Percentiles rank a stretch among this genome's conserved stretches.
These are phyloP conservation scores for Caenorhabditis briggsae DNA, from an alignment of 1,140 invertebrate genomes.

Conservation along the genomic window DNA sequence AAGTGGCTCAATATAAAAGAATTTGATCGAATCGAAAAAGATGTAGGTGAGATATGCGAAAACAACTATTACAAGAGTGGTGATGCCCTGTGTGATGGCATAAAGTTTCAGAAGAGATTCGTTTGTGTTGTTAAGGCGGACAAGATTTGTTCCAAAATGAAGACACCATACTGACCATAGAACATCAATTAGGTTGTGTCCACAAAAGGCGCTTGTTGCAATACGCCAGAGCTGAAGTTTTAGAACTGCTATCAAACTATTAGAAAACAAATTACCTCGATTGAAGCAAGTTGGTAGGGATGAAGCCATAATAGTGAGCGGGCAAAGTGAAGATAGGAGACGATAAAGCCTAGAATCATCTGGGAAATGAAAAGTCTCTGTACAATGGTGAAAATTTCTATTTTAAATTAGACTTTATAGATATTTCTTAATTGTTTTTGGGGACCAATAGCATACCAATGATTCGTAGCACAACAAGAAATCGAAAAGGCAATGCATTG, in stretches of 20 bases:
- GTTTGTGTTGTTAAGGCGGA: slow-evolving; percentile 55
- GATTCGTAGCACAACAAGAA: slow-evolving; percentile 46
- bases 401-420: too few species aligned
- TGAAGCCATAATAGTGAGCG: slow-evolving; percentile 55
- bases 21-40: slow-evolving; percentile 58
- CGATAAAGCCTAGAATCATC: background rate
- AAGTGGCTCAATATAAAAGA: slow-evolving; percentile 71
- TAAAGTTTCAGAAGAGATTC: slow-evolving; percentile 59
- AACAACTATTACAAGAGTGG: slow-evolving; percentile 34
- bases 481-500: slow-evolving; percentile 56
- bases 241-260: background rate
- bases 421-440: too few species aligned
- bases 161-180: slow-evolving; percentile 69
- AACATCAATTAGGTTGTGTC: slow-evolving; percentile 71
- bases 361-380: background rate
- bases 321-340: slow-evolving; percentile 41
- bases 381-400: too few species aligned
- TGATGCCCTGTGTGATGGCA: slow-evolving; percentile 59
- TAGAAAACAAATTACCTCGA: slow-evolving; percentile 27
- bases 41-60: slow-evolving; percentile 65
- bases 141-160: slow-evolving; percentile 60
- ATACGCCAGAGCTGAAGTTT: slow-evolving; percentile 65
- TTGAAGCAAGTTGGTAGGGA: slow-evolving; percentile 58
- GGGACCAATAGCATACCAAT: slow-evolving; percentile 47
- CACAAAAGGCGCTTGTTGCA: slow-evolving; percentile 66